Evolutionary conservation across 2,888 invertebrate genomes (phyloP).

Genomic region (Rhagonycha lutea): DNA sequence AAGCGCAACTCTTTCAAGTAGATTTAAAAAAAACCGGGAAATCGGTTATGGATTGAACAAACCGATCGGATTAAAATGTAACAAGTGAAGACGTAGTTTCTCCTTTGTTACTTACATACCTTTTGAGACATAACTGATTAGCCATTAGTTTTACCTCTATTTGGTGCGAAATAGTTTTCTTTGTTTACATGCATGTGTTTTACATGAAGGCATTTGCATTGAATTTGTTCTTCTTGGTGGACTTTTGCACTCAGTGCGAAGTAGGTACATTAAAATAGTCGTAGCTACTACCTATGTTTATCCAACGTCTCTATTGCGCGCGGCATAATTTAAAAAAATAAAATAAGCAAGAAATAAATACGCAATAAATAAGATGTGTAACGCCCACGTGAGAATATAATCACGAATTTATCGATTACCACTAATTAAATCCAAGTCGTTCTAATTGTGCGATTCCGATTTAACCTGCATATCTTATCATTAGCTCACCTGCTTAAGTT

Average conservation of each 20-base stretch:
- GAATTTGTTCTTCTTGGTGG: constrained; percentile 31
- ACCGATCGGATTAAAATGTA: background rate
- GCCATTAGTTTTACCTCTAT: constrained; percentile 25
- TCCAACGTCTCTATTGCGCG: background rate
- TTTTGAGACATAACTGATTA: constrained; percentile 22
- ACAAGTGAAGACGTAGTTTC: background rate
- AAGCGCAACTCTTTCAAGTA: background rate
- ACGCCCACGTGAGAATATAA: constrained; percentile 12
- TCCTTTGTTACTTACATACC: constrained; percentile 4
- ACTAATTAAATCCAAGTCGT: constrained; percentile 25
- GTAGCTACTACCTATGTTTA: constrained; percentile 13
- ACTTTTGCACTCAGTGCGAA: constrained; percentile 1
- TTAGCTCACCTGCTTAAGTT: constrained; percentile 24
- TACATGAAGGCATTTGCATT: constrained; percentile 36
- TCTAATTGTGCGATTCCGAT: constrained; percentile 19
- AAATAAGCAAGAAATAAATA: background rate
- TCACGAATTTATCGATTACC: constrained; percentile 23
- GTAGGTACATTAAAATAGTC: constrained; percentile 7
- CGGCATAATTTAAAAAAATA: background rate
- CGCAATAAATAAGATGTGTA: constrained; percentile 8
- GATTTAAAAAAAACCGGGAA: background rate
- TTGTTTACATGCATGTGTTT: constrained; percentile 25
- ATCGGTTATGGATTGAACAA: background rate
- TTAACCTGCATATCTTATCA: constrained; percentile 25
- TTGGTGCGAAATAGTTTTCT: constrained; percentile 25